Conservation (phyloP, 2,113 vertebrate species). For the Ceyx melanurus region DNA sequence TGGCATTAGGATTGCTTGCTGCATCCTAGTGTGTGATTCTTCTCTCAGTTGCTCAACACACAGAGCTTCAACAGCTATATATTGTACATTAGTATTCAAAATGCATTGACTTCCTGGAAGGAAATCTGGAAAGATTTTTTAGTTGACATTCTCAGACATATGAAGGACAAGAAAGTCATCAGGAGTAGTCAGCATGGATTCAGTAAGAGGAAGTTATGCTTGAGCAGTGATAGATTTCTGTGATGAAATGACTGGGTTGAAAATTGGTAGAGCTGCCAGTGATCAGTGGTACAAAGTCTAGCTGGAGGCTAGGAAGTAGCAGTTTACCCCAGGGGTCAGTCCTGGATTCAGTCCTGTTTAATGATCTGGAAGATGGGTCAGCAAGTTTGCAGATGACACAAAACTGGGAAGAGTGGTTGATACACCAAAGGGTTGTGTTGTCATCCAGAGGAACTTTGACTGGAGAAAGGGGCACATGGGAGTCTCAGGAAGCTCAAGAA, state of each 20-base stretch:
- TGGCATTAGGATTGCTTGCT: background rate
- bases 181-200: background rate
- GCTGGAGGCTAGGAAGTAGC: background rate
- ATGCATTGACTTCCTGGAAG: background rate
- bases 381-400: background rate
- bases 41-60: background rate
- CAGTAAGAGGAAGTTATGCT: background rate
- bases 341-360: background rate
- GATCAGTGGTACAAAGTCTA: background rate
- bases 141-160: background rate
- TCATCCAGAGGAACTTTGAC: background rate
- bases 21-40: background rate
- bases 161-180: background rate
- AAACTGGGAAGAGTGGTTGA: background rate
- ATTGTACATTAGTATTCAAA: background rate
- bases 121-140: background rate
- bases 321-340: background rate
- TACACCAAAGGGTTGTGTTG: background rate
- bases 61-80: background rate
- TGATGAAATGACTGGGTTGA: background rate
- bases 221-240: background rate
- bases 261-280: background rate
- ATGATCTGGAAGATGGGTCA: background rate
- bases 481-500: background rate
- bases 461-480: background rate